Base-by-base conservation (phyloP, 2,113 vertebrate genomes). In the Labrus mixtus region DNA sequence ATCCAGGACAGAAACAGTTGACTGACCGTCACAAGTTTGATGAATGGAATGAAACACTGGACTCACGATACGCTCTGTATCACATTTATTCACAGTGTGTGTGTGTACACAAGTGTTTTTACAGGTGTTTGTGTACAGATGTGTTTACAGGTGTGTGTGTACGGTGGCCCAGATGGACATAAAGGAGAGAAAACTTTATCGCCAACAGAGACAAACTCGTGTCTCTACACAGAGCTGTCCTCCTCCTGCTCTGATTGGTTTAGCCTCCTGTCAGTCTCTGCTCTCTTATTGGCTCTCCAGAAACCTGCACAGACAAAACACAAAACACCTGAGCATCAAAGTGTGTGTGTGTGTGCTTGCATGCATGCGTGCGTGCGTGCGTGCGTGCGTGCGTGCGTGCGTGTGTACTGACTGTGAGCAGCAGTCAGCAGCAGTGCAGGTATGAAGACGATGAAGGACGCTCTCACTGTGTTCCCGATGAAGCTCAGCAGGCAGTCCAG, bases 381-480 rank as follows among this genome's bases (percentile, higher is more conserved):
- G 67, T 48, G 25, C 39, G 57, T 39, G 29, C 20, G 45, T 23
- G 61, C 50, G 64, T 33, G 68, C 33, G 68, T 54, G 77, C 56
- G 73, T 19, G 58, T 70, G 67, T 48, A 79, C 79, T 74, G 37
- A 90, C 88, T 67, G 63, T 81, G 46, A 9, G 57, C 57, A 29
- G 68, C 54, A 0, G 33, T 62, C 54, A 90, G 77, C 48, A 88
- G 58, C 68, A 87, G 43, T 3, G 76, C 77, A 10, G 84, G 84
- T 15, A 87, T 71, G 84, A 90, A 87, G 84, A 81, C 0, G 79
- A 88, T 76, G 61, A 81, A 78, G 62, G 79, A 68, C 4, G 54
- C 12, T 57, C 84, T 79, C 61, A 87, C 3, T 22, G 89, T 89
- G 84, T 84, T 74, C 81, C 77, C 75, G 6, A 87, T 29, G 62